These are phyloP conservation scores for Chaetura pelagica DNA, from an alignment of 2,113 vertebrate genomes.

Conservation along the genomic window DNA sequence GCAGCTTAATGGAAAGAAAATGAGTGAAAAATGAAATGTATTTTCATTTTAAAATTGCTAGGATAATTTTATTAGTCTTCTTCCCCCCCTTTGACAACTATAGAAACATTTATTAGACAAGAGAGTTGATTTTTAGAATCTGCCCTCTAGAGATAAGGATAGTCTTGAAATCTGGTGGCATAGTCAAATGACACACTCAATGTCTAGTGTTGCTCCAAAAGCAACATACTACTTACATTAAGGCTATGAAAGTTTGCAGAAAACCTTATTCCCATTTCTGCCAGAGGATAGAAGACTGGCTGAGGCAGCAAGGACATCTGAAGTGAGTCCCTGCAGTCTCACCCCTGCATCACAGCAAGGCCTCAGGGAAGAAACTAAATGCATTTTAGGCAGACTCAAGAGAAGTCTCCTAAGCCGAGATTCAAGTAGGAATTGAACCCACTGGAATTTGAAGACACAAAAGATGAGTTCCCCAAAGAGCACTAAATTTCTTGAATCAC, in stretches of 20 bases:
- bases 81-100: neutral
- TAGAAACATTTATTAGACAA: neutral
- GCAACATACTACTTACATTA: fast-evolving
- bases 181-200: neutral
- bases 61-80: neutral
- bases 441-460: neutral
- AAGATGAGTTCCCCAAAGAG: neutral
- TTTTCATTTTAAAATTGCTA: neutral
- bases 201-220: neutral
- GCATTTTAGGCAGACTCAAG: neutral
- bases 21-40: neutral
- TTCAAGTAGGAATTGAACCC: neutral
- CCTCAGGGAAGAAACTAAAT: neutral
- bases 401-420: neutral
- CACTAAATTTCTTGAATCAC: neutral
- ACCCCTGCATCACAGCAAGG: neutral
- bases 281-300: neutral
- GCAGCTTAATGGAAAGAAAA: neutral
- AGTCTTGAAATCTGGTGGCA: neutral
- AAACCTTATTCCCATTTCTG: neutral
- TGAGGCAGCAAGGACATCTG: neutral
- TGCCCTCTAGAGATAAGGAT: neutral
- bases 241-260: neutral
- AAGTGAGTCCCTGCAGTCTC: neutral
- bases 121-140: neutral